Evolutionary conservation across 2,113 vertebrate genomes (phyloP), one percentile per base, ranked within the genome.

Genomic region (Scomber scombrus): DNA sequence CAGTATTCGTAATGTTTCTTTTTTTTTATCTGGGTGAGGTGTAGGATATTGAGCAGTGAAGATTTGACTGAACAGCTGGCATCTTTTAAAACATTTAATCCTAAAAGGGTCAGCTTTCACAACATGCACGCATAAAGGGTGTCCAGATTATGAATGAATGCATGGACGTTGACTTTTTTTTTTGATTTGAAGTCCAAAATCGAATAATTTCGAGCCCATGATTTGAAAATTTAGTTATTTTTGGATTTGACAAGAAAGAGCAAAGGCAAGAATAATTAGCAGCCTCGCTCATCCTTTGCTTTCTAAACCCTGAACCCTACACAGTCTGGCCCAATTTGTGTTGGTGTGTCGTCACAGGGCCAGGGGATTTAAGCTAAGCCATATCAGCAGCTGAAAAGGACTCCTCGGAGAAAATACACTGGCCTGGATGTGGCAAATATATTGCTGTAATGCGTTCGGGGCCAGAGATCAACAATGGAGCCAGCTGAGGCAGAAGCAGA

Each of bases 291-390:
- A 57, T 76, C 45, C 62, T 72, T 67, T 34, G 75, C 51, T 81
- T 75, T 66, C 73, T 64, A 78, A 91, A 88, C 67, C 72, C 72
- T 57, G 60, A 84, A 85, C 77, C 77, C 71, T 7, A 49, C 77
- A 69, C 75, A 55, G 64, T 77, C 52, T 80, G 80, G 58, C 75
- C 82, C 84, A 40, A 71, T 83, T 89, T 88, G 83, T 61, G 15
- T 86, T 58, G 65, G 63, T 77, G 76, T 82, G 87, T 85, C 71
- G 19, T 90, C 85, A 85, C 78, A 60, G 75, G 84, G 81, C 76
- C 79, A 29, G 70, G 85, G 87, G 89, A 84, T 85, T 88, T 88
- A 79, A 91, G 80, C 66, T 85, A 87, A 91, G 89, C 86, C 75
- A 78, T 78, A 84, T 86, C 86, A 85, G 75, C 85, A 56, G 81